Evolutionary conservation across 2,113 vertebrate genomes (phyloP), one percentile per base, ranked within the genome.

Genomic region (Gasterosteus nipponicus): DNA sequence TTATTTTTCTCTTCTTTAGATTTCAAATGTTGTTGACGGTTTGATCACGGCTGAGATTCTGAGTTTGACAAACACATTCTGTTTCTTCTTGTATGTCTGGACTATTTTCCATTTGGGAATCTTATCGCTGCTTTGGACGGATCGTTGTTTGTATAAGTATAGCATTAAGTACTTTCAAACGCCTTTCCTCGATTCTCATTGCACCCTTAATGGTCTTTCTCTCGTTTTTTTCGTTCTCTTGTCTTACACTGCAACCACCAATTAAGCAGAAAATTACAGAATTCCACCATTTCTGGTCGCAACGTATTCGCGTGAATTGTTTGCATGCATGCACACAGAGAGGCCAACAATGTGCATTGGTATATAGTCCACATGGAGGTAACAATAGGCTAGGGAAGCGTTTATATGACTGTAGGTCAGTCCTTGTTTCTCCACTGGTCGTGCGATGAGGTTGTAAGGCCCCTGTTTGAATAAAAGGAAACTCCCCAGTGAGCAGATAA

Each of bases 211-310:
- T 22, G 22, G 3, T 26, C 7, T 26, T 54, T 5, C 51, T 54
- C n/a, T 2, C 22, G n/a, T 63, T 81, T 75, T 56, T 75, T 68
- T 69, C 15, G 51, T 62, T 51, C 49, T 73, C 44, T 79, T 57
- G 35, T 66, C 35, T 74, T 60, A 73, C 69, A 75, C 60, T n/a
- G 46, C n/a, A 79, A 78, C 75, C 72, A 73, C 49, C 71, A 74
- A 65, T 82, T 82, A 57, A 60, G 56, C 77, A 78, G 74, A 82
- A 76, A 84, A 76, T 82, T 58, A 65, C 46, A 84, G 22, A 66
- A 67, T 53, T 41, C 35, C 46, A 11, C 3, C 8, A 11, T 66
- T 71, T 68, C 57, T 80, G 65, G 51, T 72, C 67, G 61, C n/a
- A 0, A 1, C 70, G 38, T 71, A 29, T 41, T 41, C 9, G 3